Conservation (phyloP, 2,113 vertebrate genomes). For the Indicator maculatus region DNA sequence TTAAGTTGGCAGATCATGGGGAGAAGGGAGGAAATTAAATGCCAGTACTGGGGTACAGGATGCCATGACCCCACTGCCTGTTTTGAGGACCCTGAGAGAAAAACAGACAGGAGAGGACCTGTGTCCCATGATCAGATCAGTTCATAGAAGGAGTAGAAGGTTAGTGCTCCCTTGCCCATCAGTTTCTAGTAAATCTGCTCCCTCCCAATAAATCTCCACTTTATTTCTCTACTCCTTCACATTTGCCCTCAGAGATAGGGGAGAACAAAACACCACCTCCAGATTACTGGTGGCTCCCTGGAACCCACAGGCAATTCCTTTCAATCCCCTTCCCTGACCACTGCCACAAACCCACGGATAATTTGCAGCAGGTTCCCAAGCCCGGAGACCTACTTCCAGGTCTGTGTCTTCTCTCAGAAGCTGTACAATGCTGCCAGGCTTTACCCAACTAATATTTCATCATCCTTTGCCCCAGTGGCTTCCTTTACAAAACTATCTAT, state of each 20-base stretch:
- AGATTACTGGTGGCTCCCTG: neutral
- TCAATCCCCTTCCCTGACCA: neutral
- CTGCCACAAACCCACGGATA: neutral
- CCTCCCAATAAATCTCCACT: neutral
- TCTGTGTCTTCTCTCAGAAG: neutral
- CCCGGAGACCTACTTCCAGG: rapidly evolving
- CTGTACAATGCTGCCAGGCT: neutral
- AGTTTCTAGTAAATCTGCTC: slow-evolving; percentile 30
- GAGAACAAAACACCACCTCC: neutral
- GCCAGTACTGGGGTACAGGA: neutral
- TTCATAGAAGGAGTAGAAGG: neutral
- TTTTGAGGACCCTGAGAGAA: neutral
- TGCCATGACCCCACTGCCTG: neutral
- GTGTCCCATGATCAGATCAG: neutral
- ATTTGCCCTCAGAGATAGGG: neutral
- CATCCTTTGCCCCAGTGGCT: neutral
- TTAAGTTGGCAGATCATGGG: neutral
- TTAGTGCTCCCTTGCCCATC: neutral
- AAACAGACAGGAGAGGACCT: neutral
- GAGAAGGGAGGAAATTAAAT: slow-evolving; percentile 31
- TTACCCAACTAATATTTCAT: neutral
- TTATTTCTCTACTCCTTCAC: neutral
- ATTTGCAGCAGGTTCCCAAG: neutral
- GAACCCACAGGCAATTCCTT: neutral
- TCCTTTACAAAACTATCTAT: neutral